Percentiles rank a stretch among this genome's conserved stretches.
phyloP scores from a whole-genome alignment of 1,140 invertebrate genomes.

The Caenorhabditis tropicalis region DNA sequence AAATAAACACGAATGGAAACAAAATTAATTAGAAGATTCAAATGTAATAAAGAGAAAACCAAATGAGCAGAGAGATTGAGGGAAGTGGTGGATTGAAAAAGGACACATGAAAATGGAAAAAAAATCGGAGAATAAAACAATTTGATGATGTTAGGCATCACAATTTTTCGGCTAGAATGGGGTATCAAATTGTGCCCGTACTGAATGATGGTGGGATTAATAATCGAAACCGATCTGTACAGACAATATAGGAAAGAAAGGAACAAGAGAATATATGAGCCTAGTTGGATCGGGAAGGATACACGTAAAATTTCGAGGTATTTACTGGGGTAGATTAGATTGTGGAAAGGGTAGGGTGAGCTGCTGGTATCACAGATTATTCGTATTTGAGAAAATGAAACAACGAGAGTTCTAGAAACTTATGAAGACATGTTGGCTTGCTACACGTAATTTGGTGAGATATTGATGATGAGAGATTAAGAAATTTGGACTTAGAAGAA shows the following conservation, averaged over 20 bases:
- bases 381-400: background rate
- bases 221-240: constrained; percentile 6
- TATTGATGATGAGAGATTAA: background rate
- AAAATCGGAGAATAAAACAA: background rate
- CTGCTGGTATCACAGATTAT: constrained; percentile 8
- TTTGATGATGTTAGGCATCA: constrained; percentile 14
- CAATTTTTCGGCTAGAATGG: background rate
- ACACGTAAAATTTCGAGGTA: constrained; percentile 25
- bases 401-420: background rate
- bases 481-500: constrained; percentile 4
- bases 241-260: background rate
- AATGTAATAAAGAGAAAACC: no score
- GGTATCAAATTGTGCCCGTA: background rate
- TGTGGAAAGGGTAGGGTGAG: background rate
- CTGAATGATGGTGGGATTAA: background rate
- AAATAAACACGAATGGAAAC: background rate
- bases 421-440: constrained; percentile 29
- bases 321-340: background rate
- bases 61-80: no score
- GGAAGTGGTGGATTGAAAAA: background rate
- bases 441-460: constrained; percentile 40
- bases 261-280: background rate
- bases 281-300: background rate
- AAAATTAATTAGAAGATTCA: no score
- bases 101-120: background rate